These are phyloP conservation scores for Heliothis subflexa DNA, from an alignment of 1,140 invertebrate genomes.

Conservation along the genomic window DNA sequence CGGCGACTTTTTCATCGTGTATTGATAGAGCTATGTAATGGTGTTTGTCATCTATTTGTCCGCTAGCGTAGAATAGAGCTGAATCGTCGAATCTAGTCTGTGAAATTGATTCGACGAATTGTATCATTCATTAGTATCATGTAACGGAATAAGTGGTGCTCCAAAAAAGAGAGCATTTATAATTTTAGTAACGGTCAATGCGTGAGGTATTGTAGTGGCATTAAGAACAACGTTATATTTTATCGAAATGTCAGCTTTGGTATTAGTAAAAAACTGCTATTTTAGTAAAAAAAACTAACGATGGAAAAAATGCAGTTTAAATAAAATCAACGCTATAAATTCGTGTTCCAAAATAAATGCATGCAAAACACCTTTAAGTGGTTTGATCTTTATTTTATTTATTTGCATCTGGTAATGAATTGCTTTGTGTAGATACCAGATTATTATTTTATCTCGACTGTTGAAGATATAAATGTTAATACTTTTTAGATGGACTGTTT, in stretches of 20 bases:
- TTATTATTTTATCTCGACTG: neutral
- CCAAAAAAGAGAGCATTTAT: neutral
- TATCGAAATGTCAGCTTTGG: neutral
- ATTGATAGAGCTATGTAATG: conserved; percentile 95
- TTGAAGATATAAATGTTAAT: neutral
- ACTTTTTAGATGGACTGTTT: neutral
- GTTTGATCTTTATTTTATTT: conserved; percentile 9
- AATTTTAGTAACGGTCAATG: neutral
- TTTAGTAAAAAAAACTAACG: no score
- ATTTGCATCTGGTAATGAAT: conserved; percentile 24
- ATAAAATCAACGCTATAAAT: conserved; percentile 15
- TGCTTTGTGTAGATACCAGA: neutral
- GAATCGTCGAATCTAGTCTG: conserved; percentile 95
- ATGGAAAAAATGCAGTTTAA: neutral
- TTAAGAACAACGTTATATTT: neutral
- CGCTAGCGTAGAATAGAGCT: conserved; percentile 94
- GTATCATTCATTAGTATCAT: conserved; percentile 1
- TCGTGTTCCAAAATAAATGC: conserved; percentile 10
- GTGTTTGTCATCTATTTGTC: conserved; percentile 92
- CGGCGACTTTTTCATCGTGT: conserved; percentile 91
- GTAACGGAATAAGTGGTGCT: conserved; percentile 4
- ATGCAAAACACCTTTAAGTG: conserved; percentile 25
- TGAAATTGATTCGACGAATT: conserved; percentile 60
- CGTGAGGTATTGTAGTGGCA: neutral
- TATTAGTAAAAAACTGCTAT: no score